Evolutionary conservation across 2,888 invertebrate genomes (phyloP).

Genomic region (Camponotus fellah): DNA sequence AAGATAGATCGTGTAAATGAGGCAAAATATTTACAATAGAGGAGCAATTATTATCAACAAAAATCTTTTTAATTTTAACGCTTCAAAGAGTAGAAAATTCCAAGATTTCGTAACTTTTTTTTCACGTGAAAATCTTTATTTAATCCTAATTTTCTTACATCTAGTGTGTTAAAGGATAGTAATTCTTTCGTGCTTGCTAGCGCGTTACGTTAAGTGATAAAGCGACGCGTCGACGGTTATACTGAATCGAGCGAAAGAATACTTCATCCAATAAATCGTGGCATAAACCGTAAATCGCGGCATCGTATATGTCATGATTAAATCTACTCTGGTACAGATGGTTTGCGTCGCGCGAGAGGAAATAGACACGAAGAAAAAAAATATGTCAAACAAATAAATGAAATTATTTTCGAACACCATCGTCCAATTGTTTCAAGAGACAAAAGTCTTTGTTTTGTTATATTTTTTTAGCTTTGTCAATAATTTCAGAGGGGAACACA

Average conservation of each 20-base stretch:
- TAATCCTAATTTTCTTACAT: constrained; percentile 4
- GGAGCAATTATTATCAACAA: background rate
- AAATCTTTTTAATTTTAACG: background rate
- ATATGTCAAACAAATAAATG: background rate
- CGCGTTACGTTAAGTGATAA: constrained; percentile 25
- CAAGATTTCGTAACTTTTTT: background rate
- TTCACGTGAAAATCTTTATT: background rate
- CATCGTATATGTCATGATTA: constrained; percentile 32
- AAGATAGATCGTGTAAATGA: constrained; percentile 2
- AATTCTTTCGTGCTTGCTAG: constrained; percentile 11
- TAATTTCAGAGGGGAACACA: no score
- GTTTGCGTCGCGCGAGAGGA: background rate
- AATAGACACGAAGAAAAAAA: background rate
- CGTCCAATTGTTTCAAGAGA: background rate
- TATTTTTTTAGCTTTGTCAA: no score
- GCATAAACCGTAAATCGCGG: constrained; percentile 20
- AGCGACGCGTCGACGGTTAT: background rate
- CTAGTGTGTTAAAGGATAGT: background rate
- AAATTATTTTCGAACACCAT: background rate
- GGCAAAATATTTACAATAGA: background rate
- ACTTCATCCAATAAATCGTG: constrained; percentile 23
- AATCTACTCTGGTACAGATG: background rate
- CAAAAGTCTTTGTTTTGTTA: no score
- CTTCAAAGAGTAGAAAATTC: no score
- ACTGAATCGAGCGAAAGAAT: constrained; percentile 32